Conservation (phyloP, 2,113 vertebrate species). For the Galbula dea region DNA sequence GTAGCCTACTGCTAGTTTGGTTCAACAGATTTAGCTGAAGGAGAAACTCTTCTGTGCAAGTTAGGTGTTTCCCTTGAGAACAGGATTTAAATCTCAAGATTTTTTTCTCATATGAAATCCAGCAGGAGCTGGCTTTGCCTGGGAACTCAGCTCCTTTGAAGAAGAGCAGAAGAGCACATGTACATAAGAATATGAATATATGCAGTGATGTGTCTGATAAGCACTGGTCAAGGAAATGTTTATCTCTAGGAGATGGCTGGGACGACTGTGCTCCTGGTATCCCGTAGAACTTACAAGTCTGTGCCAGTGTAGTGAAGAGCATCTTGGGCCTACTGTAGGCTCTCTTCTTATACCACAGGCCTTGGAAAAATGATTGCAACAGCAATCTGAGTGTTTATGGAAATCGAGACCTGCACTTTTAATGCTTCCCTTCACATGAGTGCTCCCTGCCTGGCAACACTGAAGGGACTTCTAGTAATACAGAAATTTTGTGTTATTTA, state of each 20-base stretch:
- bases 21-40: neutral
- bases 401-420: neutral
- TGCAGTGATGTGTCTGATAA: neutral
- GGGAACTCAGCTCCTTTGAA: neutral
- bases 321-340: neutral
- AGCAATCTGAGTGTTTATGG: neutral
- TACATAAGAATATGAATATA: neutral
- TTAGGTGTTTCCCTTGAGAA: neutral
- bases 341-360: neutral
- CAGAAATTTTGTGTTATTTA: neutral
- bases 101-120: neutral
- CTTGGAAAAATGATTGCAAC: neutral
- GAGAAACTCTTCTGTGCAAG: neutral
- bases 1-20: neutral
- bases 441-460: neutral
- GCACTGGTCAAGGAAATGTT: neutral
- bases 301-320: fast-evolving
- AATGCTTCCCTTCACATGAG: neutral
- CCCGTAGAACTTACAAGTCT: neutral
- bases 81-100: neutral
- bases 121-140: neutral
- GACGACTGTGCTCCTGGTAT: neutral
- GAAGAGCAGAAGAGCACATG: neutral
- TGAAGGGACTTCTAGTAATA: constrained; percentile 15
- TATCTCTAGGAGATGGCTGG: neutral